Evolutionary conservation across 2,113 vertebrate genomes (phyloP), one percentile per base, ranked within the genome.

Genomic region (Heliornis fulica): DNA sequence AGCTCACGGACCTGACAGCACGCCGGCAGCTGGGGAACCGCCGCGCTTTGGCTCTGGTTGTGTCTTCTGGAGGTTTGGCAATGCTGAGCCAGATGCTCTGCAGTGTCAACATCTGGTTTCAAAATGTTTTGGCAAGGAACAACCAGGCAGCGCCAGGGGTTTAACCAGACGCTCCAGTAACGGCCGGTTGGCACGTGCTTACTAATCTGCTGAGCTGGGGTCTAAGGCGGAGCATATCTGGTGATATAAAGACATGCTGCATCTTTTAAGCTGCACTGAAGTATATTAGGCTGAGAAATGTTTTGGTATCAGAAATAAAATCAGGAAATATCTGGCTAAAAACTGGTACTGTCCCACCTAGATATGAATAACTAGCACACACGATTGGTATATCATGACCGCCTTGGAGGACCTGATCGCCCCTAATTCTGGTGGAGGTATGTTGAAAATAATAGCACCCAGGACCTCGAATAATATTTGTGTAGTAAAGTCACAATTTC

Each of bases 371-470:
- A 94, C 92, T 93, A 96, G 90, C 96, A 79, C 90, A 72, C 69
- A 40, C 0, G 31, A 79, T 71, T 46, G 90, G 82, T 46, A 75
- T 25, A 61, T 63, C 93, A 69, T 38, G 85, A 80, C 79, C 70
- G 87, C 92, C 93, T 83, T 18, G 79, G 90, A 90, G 95, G 93
- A 71, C 88, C 92, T 90, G 94, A 93, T 95, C 40, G 0, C 96
- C 87, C 95, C 95, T 97, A 90, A 82, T 90, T 87, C 93, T 79
- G 94, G 83, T 90, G 92, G 94, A 97, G 96, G 96, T 96, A 96
- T 93, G 83, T 96, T 90, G 90, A 95, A 90, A 75, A 90, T 68
- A 90, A 95, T 97, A 97, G 96, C 96, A 97, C 96, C 96, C 95
- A 97, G 96, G 96, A 95, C 90, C 83, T 97, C 90, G 0, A 95